Evolutionary conservation across 2,888 invertebrate species (phyloP).

Genomic region (Mythimna vitellina): DNA sequence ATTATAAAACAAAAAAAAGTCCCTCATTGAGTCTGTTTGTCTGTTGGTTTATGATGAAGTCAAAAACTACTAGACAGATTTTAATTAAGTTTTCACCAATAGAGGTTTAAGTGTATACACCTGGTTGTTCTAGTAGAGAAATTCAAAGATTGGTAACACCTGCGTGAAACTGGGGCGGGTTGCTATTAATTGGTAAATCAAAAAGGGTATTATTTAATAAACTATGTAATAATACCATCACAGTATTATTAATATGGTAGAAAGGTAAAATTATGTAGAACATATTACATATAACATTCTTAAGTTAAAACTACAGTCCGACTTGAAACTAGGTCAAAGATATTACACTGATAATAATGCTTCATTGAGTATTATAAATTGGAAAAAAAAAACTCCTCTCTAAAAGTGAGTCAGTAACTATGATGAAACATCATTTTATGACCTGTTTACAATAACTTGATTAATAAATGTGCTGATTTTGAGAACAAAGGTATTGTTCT

Average conservation of each 20-base stretch:
- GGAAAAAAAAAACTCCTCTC: neutral
- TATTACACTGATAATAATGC: slow-evolving; percentile 19
- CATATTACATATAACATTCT: neutral
- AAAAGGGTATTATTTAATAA: neutral
- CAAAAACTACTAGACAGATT: too few species aligned
- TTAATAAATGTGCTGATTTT: too few species aligned
- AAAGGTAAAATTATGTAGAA: neutral
- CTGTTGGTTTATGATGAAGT: too few species aligned
- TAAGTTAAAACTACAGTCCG: neutral
- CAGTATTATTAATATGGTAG: neutral
- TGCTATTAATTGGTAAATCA: neutral
- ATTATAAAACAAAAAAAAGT: too few species aligned
- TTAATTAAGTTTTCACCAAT: too few species aligned
- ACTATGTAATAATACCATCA: neutral
- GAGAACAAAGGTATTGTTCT: neutral
- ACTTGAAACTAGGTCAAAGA: slow-evolving; percentile 48
- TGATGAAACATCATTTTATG: neutral
- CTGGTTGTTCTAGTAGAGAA: too few species aligned
- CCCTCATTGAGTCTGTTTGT: too few species aligned
- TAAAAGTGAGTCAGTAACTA: slow-evolving; percentile 7
- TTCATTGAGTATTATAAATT: slow-evolving; percentile 3
- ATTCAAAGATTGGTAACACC: too few species aligned
- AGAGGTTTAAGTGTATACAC: too few species aligned
- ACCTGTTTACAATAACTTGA: neutral
- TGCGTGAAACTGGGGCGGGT: too few species aligned